Percentiles rank a stretch among this genome's conserved stretches.
Evolutionary conservation across 2,113 vertebrate species (phyloP).

Genomic region (Platycercus adscitus): DNA sequence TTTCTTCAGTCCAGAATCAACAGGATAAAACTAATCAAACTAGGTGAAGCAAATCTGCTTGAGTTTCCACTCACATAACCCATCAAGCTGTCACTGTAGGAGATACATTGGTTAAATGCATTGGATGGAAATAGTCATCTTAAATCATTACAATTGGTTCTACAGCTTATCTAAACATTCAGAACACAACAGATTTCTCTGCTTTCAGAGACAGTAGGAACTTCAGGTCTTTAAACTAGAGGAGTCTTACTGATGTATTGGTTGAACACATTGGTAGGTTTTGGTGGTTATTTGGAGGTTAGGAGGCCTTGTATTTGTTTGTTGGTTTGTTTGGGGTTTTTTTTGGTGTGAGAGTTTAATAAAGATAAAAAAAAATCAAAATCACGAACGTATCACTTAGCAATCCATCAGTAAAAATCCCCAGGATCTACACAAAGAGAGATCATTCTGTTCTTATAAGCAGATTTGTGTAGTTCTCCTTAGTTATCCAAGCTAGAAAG

Average conservation of each 20-base stretch:
- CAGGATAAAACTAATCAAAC: background rate
- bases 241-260: background rate
- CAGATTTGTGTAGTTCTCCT: background rate
- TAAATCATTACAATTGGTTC: background rate
- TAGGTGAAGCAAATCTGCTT: background rate
- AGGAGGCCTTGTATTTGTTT: background rate
- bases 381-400: background rate
- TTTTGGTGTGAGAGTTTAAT: background rate
- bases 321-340: background rate
- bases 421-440: background rate
- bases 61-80: background rate
- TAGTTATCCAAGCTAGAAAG: background rate
- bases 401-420: background rate
- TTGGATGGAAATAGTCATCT: background rate
- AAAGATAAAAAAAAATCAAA: background rate
- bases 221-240: background rate
- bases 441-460: background rate
- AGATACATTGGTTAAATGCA: background rate
- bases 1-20: background rate
- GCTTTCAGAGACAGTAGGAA: background rate
- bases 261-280: background rate
- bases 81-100: background rate
- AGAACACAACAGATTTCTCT: background rate
- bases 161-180: background rate
- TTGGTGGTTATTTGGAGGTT: background rate